Base-by-base conservation (phyloP, 2,888 invertebrate genomes). In the Parthenolecanium corni region DNA sequence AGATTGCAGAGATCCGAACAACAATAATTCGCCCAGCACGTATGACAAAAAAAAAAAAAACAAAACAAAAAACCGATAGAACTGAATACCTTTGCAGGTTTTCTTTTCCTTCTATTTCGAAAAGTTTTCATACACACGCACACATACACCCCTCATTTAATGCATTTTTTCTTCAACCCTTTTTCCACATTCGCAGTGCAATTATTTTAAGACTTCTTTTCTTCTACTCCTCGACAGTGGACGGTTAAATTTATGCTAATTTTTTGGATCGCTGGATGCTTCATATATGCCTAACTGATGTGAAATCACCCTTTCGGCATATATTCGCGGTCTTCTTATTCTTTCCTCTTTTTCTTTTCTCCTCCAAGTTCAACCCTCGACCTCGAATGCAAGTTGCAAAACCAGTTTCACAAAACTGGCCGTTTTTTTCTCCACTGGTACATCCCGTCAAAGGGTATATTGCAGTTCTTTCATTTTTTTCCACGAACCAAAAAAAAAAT, bases 161-260 rank as follows among this genome's bases (percentile, higher is more conserved):
- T 31, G 31, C 31, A 31, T 31, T 31, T 31, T 31, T 31, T 31
- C 31, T 6, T n/a, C n/a, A n/a, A n/a, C n/a, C 31, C 31, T 9
- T 31, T 31, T 44, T 18, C 3, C 6, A 44, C 46, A 44, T 44
- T 44, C 20, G 46, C 20, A 18, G 46, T 44, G 46, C 46, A 44
- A 44, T 44, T 44, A 44, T 44, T 44, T 44, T 16, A 18, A 44
- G 20, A 44, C 16, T 18, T 3, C 6, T 44, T n/a, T 44, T 44
- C n/a, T 18, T n/a, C n/a, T 44, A 11, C 9, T 44, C 16, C n/a
- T 44, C 46, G 16, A 56, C 24, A 57, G 46, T 57, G 57, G 57
- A 57, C 47, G 57, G 57, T 57, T 57, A 57, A 57, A 57, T 46
- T 47, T 57, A 57, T 57, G 57, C 57, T 57, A 57, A 57, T 57